Conservation (phyloP, 2,797 vertebrate species). For the Sylvia borin region DNA sequence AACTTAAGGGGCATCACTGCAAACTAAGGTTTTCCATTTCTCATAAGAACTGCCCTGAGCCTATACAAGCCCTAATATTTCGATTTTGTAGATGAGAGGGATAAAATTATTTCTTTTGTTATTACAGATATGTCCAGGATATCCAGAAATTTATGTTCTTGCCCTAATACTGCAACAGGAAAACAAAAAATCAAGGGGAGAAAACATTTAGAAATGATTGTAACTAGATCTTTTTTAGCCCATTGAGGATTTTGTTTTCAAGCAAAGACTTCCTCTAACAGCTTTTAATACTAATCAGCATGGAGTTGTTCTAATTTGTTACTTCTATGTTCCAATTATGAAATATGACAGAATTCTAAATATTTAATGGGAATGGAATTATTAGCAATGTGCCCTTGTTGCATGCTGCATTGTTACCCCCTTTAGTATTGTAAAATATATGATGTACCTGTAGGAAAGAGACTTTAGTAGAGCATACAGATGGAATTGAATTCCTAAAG, state of each 20-base stretch:
- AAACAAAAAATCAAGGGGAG: background rate
- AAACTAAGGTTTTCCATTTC: background rate
- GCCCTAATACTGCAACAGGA: background rate
- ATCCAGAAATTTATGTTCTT: background rate
- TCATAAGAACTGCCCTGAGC: background rate
- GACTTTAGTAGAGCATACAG: background rate
- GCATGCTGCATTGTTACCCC: background rate
- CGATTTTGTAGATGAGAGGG: background rate
- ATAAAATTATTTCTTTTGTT: background rate
- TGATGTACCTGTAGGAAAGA: background rate
- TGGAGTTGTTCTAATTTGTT: conserved; percentile 13
- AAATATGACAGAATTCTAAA: conserved; percentile 34
- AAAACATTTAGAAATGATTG: background rate
- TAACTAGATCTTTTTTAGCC: background rate
- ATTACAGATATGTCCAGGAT: background rate
- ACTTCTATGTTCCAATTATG: background rate
- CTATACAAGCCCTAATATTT: background rate
- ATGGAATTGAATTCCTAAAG: conserved; percentile 27
- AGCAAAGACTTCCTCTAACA: background rate
- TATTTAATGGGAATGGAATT: conserved; percentile 30
- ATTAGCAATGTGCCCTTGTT: conserved; percentile 12
- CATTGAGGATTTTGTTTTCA: background rate
- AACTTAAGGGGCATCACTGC: background rate
- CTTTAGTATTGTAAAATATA: conserved; percentile 24
- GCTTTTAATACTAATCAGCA: conserved; percentile 6